Conservation (phyloP, 2,797 vertebrate species). For the Malurus leucopterus region DNA sequence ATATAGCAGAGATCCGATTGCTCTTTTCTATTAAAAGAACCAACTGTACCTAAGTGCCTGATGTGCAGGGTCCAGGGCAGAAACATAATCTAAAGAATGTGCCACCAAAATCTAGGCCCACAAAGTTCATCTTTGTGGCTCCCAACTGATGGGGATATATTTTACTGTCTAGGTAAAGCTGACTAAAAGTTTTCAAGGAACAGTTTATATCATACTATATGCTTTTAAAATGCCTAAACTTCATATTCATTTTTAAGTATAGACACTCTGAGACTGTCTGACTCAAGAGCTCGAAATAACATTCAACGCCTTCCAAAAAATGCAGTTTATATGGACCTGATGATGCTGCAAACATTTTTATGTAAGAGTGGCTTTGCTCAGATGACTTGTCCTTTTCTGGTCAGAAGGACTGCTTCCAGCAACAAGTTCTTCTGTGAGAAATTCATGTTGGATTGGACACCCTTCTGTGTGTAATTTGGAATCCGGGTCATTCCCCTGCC, state of each 20-base stretch:
- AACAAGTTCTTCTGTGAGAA: background rate
- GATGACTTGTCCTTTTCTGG: background rate
- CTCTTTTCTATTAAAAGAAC: constrained; percentile 15
- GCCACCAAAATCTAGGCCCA: background rate
- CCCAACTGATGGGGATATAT: background rate
- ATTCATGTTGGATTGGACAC: background rate
- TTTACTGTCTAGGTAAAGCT: background rate
- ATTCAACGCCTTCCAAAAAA: background rate
- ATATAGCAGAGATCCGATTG: background rate
- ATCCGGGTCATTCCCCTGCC: background rate
- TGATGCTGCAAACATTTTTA: background rate
- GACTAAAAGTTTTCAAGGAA: background rate
- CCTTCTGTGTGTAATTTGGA: background rate
- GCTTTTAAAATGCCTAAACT: background rate
- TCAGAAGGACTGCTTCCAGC: background rate
- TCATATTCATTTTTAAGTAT: background rate
- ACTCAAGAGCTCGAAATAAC: background rate
- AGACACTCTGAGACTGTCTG: background rate
- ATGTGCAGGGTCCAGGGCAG: background rate
- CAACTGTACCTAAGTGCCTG: background rate
- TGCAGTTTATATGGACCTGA: background rate
- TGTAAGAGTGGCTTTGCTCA: background rate
- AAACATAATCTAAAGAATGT: background rate
- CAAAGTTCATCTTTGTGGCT: background rate
- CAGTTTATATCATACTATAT: background rate